Percentiles rank a stretch among this genome's conserved stretches.
Evolutionary conservation across 2,113 vertebrate genomes (phyloP).

Genomic region (Python bivittatus): DNA sequence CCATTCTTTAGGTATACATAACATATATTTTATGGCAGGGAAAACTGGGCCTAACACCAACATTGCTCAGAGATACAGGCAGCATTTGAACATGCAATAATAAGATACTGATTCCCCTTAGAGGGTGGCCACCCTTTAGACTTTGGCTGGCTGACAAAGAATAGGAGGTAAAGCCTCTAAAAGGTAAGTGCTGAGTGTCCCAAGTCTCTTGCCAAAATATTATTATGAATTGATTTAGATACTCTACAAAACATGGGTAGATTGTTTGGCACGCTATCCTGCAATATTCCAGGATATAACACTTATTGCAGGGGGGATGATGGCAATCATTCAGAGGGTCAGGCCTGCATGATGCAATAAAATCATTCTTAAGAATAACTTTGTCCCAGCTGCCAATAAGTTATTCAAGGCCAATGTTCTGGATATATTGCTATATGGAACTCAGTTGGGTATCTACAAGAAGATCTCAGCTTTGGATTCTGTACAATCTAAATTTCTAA

Average conservation of each 20-base stretch:
- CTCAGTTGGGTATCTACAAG: neutral
- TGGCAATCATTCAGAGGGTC: neutral
- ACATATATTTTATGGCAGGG: neutral
- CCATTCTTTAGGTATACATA: neutral
- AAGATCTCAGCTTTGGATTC: neutral
- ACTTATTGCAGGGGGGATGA: neutral
- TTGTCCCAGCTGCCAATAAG: neutral
- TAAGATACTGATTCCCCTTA: neutral
- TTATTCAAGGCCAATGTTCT: neutral
- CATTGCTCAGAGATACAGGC: neutral
- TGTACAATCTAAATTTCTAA: neutral
- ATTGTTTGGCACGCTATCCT: neutral
- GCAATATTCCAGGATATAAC: neutral
- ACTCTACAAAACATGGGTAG: neutral
- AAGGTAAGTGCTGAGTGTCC: too few relatives aligned
- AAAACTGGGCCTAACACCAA: neutral
- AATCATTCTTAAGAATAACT: neutral
- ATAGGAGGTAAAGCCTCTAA: neutral
- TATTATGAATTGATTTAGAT: neutral
- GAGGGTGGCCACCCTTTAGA: neutral
- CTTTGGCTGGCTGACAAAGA: neutral
- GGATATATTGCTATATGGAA: neutral
- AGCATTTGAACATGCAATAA: neutral
- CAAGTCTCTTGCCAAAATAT: too few relatives aligned
- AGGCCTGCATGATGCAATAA: neutral